A percentile compares a stretch with the other conserved stretches of the same genome.
Conservation (phyloP, 2,797 vertebrate species). For the Trachops cirrhosus region DNA sequence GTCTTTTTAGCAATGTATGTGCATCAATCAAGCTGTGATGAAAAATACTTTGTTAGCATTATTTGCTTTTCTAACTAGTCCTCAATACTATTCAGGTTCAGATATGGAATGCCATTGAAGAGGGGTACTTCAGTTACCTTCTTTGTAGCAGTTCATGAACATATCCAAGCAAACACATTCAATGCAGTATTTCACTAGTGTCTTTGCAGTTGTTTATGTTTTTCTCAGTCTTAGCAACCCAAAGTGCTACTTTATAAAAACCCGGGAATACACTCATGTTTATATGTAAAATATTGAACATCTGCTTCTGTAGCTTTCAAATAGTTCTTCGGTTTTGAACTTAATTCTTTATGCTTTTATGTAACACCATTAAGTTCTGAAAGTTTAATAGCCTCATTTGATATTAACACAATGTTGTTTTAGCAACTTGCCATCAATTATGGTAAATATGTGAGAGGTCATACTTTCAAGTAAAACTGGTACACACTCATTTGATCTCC, state of each 20-base stretch:
- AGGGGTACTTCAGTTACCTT: not conserved
- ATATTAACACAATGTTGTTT: not conserved
- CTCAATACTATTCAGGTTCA: not conserved
- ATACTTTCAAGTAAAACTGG: not conserved
- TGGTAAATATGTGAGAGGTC: not conserved
- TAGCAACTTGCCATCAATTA: not conserved
- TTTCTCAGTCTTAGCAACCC: not conserved
- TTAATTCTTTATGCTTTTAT: slow-evolving; percentile 29
- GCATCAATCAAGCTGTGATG: not conserved
- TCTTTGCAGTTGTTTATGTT: slow-evolving; percentile 8
- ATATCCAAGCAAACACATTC: not conserved
- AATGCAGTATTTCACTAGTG: not conserved
- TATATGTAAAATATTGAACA: slow-evolving; percentile 50
- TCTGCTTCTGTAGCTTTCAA: slow-evolving; percentile 30
- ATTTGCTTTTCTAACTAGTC: not conserved
- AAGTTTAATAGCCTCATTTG: slow-evolving; percentile 47
- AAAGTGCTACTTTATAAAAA: slow-evolving; percentile 15
- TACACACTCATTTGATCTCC: not conserved
- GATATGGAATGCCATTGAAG: not conserved
- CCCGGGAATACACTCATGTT: not conserved
- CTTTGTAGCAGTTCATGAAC: not conserved
- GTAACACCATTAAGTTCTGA: not conserved
- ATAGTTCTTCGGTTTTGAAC: slow-evolving; percentile 13
- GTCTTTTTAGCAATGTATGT: not conserved
- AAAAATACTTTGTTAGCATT: not conserved